Conservation (phyloP, 2,113 vertebrate genomes). For the Dicaeum eximium region DNA sequence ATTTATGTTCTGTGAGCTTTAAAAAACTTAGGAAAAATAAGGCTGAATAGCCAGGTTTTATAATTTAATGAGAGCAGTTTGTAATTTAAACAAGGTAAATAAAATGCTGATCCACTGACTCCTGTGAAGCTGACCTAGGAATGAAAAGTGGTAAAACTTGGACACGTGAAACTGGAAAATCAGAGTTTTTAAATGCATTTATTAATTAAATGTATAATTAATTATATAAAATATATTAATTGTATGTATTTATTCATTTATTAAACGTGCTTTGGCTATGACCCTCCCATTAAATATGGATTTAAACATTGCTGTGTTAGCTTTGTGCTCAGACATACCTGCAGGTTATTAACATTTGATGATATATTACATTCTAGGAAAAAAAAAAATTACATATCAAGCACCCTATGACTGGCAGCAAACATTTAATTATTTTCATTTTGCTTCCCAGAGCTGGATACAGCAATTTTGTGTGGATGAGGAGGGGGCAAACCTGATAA, state of each 20-base stretch:
- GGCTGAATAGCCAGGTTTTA: neutral
- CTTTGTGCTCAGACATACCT: neutral
- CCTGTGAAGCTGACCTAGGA: neutral
- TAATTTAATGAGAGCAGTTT: neutral
- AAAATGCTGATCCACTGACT: neutral
- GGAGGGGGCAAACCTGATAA: too few species aligned
- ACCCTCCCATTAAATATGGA: neutral
- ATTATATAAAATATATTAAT: too few species aligned
- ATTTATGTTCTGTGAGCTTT: neutral
- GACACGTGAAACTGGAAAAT: neutral
- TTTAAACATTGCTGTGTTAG: neutral
- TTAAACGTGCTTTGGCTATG: neutral
- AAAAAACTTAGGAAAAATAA: too few species aligned
- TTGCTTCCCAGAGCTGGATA: too few species aligned
- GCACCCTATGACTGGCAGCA: neutral
- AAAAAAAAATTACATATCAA: too few species aligned
- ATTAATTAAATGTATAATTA: too few species aligned
- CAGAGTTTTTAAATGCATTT: neutral
- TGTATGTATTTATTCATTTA: neutral
- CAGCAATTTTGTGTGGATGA: too few species aligned
- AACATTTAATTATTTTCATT: too few species aligned
- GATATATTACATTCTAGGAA: neutral
- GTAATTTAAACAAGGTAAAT: neutral
- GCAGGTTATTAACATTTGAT: neutral
- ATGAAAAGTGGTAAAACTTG: neutral